A percentile compares a stretch with the other conserved stretches of the same genome.
phyloP scores from a whole-genome alignment of 1,140 invertebrate genomes.

The Papilio dardanus region DNA sequence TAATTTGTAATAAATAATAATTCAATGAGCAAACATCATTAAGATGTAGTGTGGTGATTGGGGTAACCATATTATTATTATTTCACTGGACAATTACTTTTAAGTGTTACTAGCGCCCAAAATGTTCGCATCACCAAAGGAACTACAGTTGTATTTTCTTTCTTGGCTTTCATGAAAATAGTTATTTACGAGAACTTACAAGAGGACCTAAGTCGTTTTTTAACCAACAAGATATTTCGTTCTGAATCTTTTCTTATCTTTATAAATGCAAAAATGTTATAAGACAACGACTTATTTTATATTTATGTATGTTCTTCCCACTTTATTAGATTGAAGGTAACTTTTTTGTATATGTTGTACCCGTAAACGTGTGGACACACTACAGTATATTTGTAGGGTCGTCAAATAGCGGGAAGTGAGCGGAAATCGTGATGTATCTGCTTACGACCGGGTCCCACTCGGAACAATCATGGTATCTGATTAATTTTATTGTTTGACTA shows the following conservation, averaged over 20 bases:
- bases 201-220: too few relatives aligned
- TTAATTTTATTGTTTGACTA: constrained; percentile 41
- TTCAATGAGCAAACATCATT: constrained; percentile 31
- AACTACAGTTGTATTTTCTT: too few relatives aligned
- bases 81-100: not conserved
- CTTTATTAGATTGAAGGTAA: too few relatives aligned
- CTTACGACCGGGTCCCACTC: constrained; percentile 46
- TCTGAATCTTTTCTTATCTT: too few relatives aligned
- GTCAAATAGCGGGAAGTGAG: constrained; percentile 49
- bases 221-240: too few relatives aligned
- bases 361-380: not conserved
- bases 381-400: constrained; percentile 38
- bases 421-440: constrained; percentile 51
- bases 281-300: too few relatives aligned
- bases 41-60: constrained; percentile 22
- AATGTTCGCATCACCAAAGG: too few relatives aligned
- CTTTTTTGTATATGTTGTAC: not conserved
- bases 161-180: too few relatives aligned
- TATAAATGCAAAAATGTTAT: too few relatives aligned
- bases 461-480: constrained; percentile 37
- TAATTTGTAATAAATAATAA: constrained; percentile 50
- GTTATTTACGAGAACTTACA: too few relatives aligned
- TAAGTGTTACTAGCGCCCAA: not conserved
- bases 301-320: too few relatives aligned
- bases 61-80: not conserved